Evolutionary conservation across 2,888 invertebrate species (phyloP).

Genomic region (Hololepta plana): DNA sequence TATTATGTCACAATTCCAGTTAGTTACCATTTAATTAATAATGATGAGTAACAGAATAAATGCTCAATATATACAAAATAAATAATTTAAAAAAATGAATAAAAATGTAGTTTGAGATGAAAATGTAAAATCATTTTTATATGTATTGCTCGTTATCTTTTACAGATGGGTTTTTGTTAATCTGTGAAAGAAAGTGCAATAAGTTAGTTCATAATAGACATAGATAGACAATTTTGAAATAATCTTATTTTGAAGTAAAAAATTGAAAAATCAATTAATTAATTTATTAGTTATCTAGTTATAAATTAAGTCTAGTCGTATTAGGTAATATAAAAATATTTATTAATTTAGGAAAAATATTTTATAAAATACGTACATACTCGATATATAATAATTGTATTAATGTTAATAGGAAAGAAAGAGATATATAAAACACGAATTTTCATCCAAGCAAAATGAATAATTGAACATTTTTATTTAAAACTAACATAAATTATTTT

Average conservation of each 20-base stretch:
- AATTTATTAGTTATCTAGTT: conserved; percentile 11
- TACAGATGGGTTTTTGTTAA: conserved; percentile 23
- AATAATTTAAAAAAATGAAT: conserved; percentile 5
- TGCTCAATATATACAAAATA: conserved; percentile 23
- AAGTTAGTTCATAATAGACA: too few species aligned
- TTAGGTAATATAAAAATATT: conserved; percentile 8
- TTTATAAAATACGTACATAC: conserved; percentile 10
- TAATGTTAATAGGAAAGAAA: conserved; percentile 1
- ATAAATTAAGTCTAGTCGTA: conserved; percentile 11
- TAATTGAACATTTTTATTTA: too few species aligned
- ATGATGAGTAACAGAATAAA: conserved; percentile 13
- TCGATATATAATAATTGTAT: conserved; percentile 10
- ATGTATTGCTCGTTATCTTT: conserved; percentile 21
- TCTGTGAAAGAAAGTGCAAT: conserved; percentile 26
- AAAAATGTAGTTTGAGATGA: not conserved
- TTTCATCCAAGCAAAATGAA: too few species aligned
- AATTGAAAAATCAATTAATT: conserved; percentile 10
- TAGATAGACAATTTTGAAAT: conserved; percentile 7
- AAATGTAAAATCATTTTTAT: conserved; percentile 5
- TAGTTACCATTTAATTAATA: conserved; percentile 15
- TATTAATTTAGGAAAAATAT: conserved; percentile 10
- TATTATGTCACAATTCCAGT: conserved; percentile 17
- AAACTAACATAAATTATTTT: too few species aligned
- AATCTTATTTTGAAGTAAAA: conserved; percentile 6
- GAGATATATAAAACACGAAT: too few species aligned